Evolutionary conservation across 1,140 invertebrate species (phyloP).

Genomic region (Sarcophaga bullata): DNA sequence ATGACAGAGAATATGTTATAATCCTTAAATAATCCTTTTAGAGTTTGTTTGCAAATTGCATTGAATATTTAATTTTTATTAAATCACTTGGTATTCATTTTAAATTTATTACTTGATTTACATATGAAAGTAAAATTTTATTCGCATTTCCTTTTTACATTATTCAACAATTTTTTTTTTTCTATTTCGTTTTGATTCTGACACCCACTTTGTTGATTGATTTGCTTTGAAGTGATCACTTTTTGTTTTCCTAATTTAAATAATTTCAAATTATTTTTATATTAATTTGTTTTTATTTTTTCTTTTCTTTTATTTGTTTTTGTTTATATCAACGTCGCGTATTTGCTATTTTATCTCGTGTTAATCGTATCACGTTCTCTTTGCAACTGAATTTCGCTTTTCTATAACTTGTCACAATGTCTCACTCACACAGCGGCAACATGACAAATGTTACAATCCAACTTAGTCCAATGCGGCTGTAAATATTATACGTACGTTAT

Average conservation of each 20-base stretch:
- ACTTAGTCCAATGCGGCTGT: background rate
- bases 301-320: background rate
- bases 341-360: background rate
- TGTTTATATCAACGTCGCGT: background rate
- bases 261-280: too few species aligned
- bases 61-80: background rate
- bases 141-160: background rate
- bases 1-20: background rate
- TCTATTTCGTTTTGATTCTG: too few species aligned
- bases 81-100: background rate
- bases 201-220: too few species aligned
- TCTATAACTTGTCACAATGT: constrained; percentile 11
- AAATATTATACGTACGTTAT: background rate
- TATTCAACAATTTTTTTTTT: too few species aligned
- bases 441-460: constrained; percentile 38
- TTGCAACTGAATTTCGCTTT: constrained; percentile 37
- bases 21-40: constrained; percentile 1
- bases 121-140: background rate
- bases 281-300: background rate
- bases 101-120: constrained; percentile 4
- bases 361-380: constrained; percentile 35
- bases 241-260: background rate
- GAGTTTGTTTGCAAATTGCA: background rate
- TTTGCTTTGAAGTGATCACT: background rate
- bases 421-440: background rate